Evolutionary conservation across 2,113 vertebrate genomes (phyloP), one percentile per base, ranked within the genome.

Genomic region (Brachyhypopomus occidentalis): DNA sequence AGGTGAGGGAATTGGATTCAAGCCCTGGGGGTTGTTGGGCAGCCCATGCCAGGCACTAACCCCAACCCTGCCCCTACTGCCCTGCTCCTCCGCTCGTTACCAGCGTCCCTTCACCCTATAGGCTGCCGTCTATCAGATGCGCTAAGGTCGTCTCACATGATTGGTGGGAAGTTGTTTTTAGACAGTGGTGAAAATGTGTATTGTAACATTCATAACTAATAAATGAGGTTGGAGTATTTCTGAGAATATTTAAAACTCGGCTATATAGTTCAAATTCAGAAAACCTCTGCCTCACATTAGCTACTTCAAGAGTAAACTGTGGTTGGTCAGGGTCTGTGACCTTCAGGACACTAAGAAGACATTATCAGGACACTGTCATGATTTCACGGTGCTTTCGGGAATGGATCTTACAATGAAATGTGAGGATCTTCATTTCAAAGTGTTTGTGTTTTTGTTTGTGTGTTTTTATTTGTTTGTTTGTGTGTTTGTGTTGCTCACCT

Each of bases 1-100:
- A 75, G 77, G 80, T 83, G 78, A 86, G 80, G 80, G 73, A 48
- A 81, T 58, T 74, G 56, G 75, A 82, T 85, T 63, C 85, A 52
- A 77, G 82, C 62, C 75, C 62, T 79, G 74, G 67, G 22, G 72
- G 70, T 80, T 64, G 25, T 77, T 75, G 48, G 56, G 84, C 55
- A 66, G 62, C 52, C 77, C 71, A 58, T 69, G 70, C 74, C 64
- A 80, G 80, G 75, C 72, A 34, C 36, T 20, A 72, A n/a, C n/a
- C n/a, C n/a, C n/a, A n/a, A n/a, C n/a, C 52, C 67, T 72, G 58
- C 41, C 66, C 55, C 38, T 60, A 58, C 55, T 81, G 75, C 60
- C 22, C 27, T 34, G 19, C 20, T 66, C 55, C 56, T 48, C 71
- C 36, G 22, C n/a, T n/a, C n/a, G 67, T 78, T 78, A 75, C 67